Conservation (phyloP, 2,113 vertebrate species). For the Cygnus atratus region DNA sequence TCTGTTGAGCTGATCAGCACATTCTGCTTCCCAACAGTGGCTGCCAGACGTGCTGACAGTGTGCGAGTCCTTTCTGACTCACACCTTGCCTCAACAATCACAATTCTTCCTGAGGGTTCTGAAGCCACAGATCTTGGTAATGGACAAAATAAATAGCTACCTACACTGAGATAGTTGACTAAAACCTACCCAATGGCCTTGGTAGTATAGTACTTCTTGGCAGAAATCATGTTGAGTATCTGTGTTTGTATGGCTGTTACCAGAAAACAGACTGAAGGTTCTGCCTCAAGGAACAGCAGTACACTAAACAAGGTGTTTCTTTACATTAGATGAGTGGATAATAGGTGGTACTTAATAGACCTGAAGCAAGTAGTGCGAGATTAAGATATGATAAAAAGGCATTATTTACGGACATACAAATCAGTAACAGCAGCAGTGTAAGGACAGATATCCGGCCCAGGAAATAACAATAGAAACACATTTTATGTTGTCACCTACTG, state of each 20-base stretch:
- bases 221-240: background rate
- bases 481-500: background rate
- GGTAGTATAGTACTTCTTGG: background rate
- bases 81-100: background rate
- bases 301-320: background rate
- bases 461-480: background rate
- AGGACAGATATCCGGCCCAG: background rate
- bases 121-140: background rate
- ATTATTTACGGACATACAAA: conserved; percentile 13
- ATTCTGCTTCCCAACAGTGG: background rate
- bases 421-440: background rate
- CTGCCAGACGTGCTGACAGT: background rate
- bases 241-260: background rate
- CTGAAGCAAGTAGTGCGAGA: background rate
- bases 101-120: background rate
- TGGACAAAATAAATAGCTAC: background rate
- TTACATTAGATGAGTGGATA: background rate
- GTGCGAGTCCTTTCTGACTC: background rate
- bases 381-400: conserved; percentile 32
- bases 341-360: background rate
- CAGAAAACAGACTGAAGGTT: background rate
- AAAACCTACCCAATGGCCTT: background rate
- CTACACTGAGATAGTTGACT: background rate
- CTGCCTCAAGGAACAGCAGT: background rate
- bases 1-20: background rate